Conservation (phyloP, 2,797 vertebrate genomes). For the Malurus leucopterus region DNA sequence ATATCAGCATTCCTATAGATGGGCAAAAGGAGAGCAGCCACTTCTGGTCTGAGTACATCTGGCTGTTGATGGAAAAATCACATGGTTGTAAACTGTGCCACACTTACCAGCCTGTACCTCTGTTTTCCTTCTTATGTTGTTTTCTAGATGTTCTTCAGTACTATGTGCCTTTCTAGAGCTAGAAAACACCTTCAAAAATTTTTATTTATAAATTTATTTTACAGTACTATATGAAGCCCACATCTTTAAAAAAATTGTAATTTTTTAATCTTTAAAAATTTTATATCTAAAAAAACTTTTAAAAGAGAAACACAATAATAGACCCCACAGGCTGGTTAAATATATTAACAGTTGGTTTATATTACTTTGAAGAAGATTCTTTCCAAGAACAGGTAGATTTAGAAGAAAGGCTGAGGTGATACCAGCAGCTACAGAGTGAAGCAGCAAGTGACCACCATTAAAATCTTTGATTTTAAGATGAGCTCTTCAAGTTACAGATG, state of each 20-base stretch:
- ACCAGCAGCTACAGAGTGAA: background rate
- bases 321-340: background rate
- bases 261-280: background rate
- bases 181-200: background rate
- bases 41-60: background rate
- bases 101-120: background rate
- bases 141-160: background rate
- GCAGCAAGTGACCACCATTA: background rate
- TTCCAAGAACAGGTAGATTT: background rate
- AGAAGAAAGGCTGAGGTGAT: background rate
- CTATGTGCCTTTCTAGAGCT: background rate
- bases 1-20: background rate
- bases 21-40: background rate
- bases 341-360: background rate
- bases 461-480: background rate
- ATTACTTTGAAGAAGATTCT: background rate
- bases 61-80: background rate
- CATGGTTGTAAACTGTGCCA: background rate
- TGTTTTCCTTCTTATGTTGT: background rate
- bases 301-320: background rate
- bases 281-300: background rate
- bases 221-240: background rate
- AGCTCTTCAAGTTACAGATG: background rate
- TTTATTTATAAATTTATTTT: background rate
- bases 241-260: accelerated